Base-by-base conservation (phyloP, 2,888 invertebrate genomes). In the Drosophila pseudotakahashii region DNA sequence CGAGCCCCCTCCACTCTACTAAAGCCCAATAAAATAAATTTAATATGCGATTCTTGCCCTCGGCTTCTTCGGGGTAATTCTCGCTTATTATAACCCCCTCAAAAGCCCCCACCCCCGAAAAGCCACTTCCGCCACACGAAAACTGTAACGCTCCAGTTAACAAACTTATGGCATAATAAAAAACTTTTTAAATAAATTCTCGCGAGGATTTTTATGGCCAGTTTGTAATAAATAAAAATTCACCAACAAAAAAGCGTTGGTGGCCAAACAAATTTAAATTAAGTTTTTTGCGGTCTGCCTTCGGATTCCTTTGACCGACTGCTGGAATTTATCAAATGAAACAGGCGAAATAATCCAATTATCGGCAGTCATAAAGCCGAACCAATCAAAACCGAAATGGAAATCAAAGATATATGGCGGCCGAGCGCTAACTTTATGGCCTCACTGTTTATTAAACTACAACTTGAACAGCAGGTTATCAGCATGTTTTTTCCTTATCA, bases 101-200 rank as follows among this genome's bases (percentile, higher is more conserved):
- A 14, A 45, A 45, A 16, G 13, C 36, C 64, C 57, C 52, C 52
- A 52, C 55, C 53, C 48, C 30, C 48, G 26, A 30, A 16, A 7
- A 54, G 50, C 50, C 54, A 58, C 70, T 47, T 53, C 16, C 59
- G 62, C 51, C 60, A 54, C 69, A 45, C 64, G 52, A 63, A 52
- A 66, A 71, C 45, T 74, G 72, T 73, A 73, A 80, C 73, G 82
- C 80, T 74, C 76, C 69, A 79, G 79, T 75, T 67, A 75, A 73
- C 81, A 74, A 77, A 76, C 68, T 73, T 74, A 61, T 50, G 53
- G 64, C 63, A 66, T 70, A 63, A 73, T 76, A 70, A 60, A 59
- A 69, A 76, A 79, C 58, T 81, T 81, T 79, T 71, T 13, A 75
- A 76, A 77, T 76, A 76, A 83, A 77, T 79, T 73, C 41, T 42